These are phyloP conservation scores for Fregata magnificens DNA, from an alignment of 2,113 vertebrate species.

Conservation along the genomic window DNA sequence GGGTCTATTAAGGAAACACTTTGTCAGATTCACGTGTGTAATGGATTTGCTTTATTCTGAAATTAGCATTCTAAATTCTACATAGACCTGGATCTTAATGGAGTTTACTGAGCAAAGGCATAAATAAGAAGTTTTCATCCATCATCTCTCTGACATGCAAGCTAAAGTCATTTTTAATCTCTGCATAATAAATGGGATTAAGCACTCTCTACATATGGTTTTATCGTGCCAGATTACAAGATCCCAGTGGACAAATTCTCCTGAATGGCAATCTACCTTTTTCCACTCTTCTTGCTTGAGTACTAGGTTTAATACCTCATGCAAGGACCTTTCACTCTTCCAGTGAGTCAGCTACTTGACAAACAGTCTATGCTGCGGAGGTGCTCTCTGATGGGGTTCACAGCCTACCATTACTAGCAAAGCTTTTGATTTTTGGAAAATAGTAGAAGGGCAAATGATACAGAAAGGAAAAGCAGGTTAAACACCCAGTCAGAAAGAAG, in stretches of 20 bases:
- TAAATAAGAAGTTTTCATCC: slow-evolving; percentile 35
- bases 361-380: background rate
- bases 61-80: slow-evolving; percentile 19
- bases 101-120: slow-evolving; percentile 38
- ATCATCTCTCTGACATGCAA: slow-evolving; percentile 26
- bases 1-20: background rate
- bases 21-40: background rate
- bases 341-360: background rate
- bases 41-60: slow-evolving; percentile 7
- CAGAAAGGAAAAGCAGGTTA: background rate
- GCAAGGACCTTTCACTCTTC: background rate
- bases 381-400: background rate
- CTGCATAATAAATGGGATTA: slow-evolving; percentile 47
- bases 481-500: background rate
- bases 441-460: background rate
- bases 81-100: background rate
- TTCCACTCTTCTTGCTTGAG: background rate
- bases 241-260: background rate
- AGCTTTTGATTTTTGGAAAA: background rate
- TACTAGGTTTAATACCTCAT: background rate
- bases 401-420: background rate
- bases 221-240: background rate
- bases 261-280: background rate
- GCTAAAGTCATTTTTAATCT: slow-evolving; percentile 50
- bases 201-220: background rate